phyloP scores from a whole-genome alignment of 2,113 vertebrate species.

The Camelus bactrianus region DNA sequence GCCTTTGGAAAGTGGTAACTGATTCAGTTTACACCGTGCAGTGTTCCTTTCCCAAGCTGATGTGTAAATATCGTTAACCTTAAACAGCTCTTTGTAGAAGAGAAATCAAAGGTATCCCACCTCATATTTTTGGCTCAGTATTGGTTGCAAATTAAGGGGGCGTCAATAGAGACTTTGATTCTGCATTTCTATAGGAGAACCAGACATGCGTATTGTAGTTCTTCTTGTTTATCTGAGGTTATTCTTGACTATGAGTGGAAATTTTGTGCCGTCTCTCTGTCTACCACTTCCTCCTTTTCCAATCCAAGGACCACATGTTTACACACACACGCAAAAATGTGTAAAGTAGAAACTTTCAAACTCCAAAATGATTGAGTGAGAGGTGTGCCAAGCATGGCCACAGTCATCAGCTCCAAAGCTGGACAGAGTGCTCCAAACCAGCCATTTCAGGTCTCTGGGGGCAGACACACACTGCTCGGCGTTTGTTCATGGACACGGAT shows the following conservation, averaged over 20 bases:
- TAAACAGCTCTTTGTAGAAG: neutral
- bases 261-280: neutral
- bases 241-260: neutral
- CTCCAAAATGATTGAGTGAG: neutral
- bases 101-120: neutral
- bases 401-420: neutral
- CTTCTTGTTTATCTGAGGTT: neutral
- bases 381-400: accelerated
- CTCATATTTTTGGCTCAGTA: accelerated
- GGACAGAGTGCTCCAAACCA: neutral
- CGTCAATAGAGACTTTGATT: neutral
- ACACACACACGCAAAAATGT: neutral
- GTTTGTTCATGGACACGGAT: too few relatives aligned
- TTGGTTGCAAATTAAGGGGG: neutral
- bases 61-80: neutral
- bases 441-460: accelerated
- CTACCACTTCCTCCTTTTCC: neutral
- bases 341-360: neutral
- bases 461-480: neutral
- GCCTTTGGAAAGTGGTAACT: neutral
- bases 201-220: neutral
- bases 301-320: neutral
- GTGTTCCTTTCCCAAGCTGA: neutral
- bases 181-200: neutral
- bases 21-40: neutral